phyloP scores from a whole-genome alignment of 2,797 vertebrate species.

The Periparus ater region DNA sequence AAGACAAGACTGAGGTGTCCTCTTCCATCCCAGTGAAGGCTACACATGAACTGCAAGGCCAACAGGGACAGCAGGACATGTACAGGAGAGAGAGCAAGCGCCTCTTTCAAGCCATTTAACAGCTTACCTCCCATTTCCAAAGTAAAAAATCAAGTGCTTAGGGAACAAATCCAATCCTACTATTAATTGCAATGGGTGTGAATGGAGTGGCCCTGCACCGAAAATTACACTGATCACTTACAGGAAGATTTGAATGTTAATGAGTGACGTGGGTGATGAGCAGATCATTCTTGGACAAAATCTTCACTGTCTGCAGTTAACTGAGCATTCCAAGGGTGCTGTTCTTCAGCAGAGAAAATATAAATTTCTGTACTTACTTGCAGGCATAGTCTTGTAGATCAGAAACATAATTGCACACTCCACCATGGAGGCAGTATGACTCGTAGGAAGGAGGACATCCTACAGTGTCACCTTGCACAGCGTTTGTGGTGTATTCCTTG shows the following conservation, averaged over 20 bases:
- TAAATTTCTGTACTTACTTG: conserved; percentile 83
- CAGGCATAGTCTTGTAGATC: conserved; percentile 86
- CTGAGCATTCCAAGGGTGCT: neutral
- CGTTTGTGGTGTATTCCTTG: neutral
- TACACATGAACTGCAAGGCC: neutral
- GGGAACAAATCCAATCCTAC: neutral
- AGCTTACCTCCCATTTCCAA: neutral
- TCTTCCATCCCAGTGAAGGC: neutral
- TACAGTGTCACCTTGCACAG: conserved; percentile 39
- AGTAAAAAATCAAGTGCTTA: neutral
- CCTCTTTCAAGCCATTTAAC: neutral
- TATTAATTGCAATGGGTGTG: neutral
- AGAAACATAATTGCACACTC: conserved; percentile 86
- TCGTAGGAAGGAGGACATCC: conserved; percentile 83
- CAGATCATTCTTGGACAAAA: neutral
- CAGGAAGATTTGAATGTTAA: neutral
- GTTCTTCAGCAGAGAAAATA: neutral
- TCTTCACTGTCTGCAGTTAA: neutral
- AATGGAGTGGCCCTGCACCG: neutral
- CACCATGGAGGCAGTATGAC: conserved; percentile 87
- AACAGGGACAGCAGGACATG: fast-evolving
- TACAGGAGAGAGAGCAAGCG: neutral
- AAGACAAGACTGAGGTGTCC: neutral
- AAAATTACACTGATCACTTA: neutral
- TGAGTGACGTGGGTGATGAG: neutral